These are phyloP conservation scores for Musca domestica DNA, from an alignment of 1,140 invertebrate genomes.

Conservation along the genomic window DNA sequence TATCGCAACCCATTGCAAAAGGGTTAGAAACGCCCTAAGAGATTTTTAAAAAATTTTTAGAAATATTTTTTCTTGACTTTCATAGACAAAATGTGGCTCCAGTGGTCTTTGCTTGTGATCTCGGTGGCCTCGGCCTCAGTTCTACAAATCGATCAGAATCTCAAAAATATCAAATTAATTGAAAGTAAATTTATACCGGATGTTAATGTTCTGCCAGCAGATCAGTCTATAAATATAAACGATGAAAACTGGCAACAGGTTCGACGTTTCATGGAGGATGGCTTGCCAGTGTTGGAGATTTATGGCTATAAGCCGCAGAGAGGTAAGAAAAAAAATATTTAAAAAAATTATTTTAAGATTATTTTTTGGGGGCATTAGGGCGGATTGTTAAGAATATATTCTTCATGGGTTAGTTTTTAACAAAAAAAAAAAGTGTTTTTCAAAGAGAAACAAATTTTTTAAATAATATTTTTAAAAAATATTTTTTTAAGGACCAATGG, in stretches of 20 bases:
- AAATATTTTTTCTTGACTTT: no score
- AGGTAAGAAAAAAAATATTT: no score
- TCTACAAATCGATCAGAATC: slow-evolving; percentile 40
- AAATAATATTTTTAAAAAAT: no score
- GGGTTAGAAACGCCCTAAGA: background rate
- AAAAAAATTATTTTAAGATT: no score
- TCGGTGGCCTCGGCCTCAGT: background rate
- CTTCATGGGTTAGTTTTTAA: no score
- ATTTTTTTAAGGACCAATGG: no score
- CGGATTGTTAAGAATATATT: no score
- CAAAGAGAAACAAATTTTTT: no score
- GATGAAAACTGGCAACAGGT: slow-evolving; percentile 51
- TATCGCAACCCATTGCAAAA: no score
- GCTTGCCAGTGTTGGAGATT: slow-evolving; percentile 48
- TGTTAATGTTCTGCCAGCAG: slow-evolving; percentile 32
- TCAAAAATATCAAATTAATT: slow-evolving; percentile 50
- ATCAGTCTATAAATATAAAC: slow-evolving; percentile 26
- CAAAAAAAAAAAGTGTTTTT: no score
- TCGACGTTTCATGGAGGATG: slow-evolving; percentile 49
- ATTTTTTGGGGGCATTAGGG: no score
- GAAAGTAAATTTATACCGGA: slow-evolving; percentile 51
- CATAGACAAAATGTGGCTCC: slow-evolving; percentile 19
- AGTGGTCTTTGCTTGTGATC: background rate
- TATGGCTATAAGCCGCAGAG: slow-evolving; percentile 46
- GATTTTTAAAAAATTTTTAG: no score